A percentile compares a stretch with the other conserved stretches of the same genome.
Conservation (phyloP, 1,140 invertebrate species). For the Drosophila orena region DNA sequence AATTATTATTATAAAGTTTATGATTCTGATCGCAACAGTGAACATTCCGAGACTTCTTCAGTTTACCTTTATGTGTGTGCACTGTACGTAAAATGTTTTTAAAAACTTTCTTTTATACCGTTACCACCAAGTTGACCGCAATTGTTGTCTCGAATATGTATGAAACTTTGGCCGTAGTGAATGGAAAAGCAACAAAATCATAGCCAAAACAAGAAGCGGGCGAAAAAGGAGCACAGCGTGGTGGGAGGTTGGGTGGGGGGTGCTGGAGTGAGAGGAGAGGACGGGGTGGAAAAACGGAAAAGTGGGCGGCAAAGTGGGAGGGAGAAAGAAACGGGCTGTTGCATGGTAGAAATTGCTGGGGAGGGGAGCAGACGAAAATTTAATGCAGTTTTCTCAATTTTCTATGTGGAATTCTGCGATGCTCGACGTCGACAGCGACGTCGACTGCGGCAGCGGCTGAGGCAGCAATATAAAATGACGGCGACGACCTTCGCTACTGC, state of each 20-base stretch:
- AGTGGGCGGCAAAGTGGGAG: slow-evolving; percentile 1
- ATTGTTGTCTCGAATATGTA: slow-evolving; percentile 17
- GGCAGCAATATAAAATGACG: slow-evolving; percentile 41
- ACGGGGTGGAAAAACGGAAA: neutral
- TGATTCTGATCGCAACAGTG: too few relatives aligned
- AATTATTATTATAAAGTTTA: too few relatives aligned
- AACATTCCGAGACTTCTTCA: neutral
- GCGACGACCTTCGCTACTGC: slow-evolving; percentile 71
- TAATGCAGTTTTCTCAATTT: slow-evolving; percentile 79
- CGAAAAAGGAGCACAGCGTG: slow-evolving; percentile 11
- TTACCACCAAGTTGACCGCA: neutral
- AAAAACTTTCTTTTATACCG: neutral
- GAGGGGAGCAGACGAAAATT: slow-evolving; percentile 55
- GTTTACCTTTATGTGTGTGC: neutral
- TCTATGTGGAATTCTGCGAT: slow-evolving; percentile 67
- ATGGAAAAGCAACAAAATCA: slow-evolving; percentile 42
- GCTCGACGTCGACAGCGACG: slow-evolving; percentile 25
- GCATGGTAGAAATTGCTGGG: neutral
- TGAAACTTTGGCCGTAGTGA: slow-evolving; percentile 34
- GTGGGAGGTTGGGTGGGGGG: neutral
- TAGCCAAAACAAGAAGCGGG: slow-evolving; percentile 43
- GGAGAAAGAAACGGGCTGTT: slow-evolving; percentile 29
- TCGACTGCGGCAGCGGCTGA: slow-evolving; percentile 15
- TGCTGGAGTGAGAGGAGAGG: too few relatives aligned
- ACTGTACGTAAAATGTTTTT: neutral